Conservation (phyloP, 2,113 vertebrate species). For the Nycticebus coucang region DNA sequence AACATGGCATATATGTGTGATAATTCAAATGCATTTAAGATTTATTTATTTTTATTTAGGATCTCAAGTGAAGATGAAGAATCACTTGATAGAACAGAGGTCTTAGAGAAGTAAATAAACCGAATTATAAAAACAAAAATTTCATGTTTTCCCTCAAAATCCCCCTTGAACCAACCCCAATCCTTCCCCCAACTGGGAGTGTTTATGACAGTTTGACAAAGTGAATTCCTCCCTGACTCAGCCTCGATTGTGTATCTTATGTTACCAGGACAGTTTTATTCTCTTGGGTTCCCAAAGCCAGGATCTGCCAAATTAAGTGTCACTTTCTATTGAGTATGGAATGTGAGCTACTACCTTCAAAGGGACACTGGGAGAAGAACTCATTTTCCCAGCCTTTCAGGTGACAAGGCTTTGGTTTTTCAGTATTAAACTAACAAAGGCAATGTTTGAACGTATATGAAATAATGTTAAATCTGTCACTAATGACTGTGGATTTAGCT, state of each 20-base stretch:
- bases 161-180: not conserved
- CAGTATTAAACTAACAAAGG: slow-evolving; percentile 65
- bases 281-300: slow-evolving; percentile 70
- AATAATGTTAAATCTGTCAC: slow-evolving; percentile 57
- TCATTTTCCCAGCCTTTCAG: slow-evolving; percentile 70
- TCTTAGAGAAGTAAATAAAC: slow-evolving; percentile 15
- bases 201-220: slow-evolving; percentile 32
- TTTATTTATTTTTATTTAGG: slow-evolving; percentile 27
- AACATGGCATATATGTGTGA: not conserved
- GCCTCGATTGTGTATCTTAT: slow-evolving; percentile 39
- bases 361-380: slow-evolving; percentile 66
- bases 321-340: slow-evolving; percentile 72
- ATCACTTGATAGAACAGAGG: not conserved
- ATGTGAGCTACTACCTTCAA: slow-evolving; percentile 74
- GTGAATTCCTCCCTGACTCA: slow-evolving; percentile 48
- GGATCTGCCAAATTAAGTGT: slow-evolving; percentile 79
- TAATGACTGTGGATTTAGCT: slow-evolving; percentile 62
- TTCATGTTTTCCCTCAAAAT: not conserved
- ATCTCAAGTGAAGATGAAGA: slow-evolving; percentile 13
- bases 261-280: slow-evolving; percentile 72
- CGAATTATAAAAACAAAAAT: slow-evolving; percentile 58
- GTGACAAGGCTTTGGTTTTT: slow-evolving; percentile 71
- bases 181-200: not conserved
- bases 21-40: not conserved
- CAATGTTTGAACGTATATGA: slow-evolving; percentile 59